Conservation (phyloP, 2,797 vertebrate species). For the Catostomus latipinnis region DNA sequence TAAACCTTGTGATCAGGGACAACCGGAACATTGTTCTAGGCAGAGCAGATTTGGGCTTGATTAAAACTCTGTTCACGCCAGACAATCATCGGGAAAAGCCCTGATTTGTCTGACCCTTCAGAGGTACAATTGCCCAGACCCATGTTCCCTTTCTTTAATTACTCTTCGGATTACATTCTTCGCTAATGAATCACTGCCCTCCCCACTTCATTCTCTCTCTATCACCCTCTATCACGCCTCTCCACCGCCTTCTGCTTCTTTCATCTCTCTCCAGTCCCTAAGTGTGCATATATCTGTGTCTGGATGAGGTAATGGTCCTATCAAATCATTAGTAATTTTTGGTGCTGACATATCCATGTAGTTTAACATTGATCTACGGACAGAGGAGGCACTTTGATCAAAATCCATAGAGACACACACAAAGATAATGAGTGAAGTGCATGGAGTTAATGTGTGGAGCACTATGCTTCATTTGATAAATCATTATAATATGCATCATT, state of each 20-base stretch:
- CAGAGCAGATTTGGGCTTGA: conserved; percentile 55
- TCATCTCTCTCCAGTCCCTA: conserved; percentile 40
- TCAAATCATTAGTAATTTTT: conserved; percentile 46
- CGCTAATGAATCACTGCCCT: conserved; percentile 56
- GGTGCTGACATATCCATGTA: conserved; percentile 17
- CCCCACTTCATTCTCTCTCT: conserved; percentile 31
- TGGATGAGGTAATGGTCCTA: conserved; percentile 35
- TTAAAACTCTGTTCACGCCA: conserved; percentile 71
- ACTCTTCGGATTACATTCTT: conserved; percentile 68
- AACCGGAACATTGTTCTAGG: conserved; percentile 1
- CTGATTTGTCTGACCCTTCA: conserved; percentile 60
- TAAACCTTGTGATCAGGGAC: too few species aligned
- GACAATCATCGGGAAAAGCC: conserved; percentile 65
- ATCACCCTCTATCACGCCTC: conserved; percentile 1
- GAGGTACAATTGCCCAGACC: conserved; percentile 45
- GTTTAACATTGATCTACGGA: conserved; percentile 42
- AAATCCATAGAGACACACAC: neutral
- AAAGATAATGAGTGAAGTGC: conserved; percentile 20
- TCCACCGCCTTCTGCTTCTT: conserved; percentile 14
- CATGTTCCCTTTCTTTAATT: conserved; percentile 68
- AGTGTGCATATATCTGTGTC: conserved; percentile 33
- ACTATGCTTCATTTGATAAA: neutral
- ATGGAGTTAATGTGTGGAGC: neutral
- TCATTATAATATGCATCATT: neutral
- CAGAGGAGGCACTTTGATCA: neutral